Conservation (phyloP, 1,140 invertebrate genomes). For the Pseudomyrmex cubaensis region DNA sequence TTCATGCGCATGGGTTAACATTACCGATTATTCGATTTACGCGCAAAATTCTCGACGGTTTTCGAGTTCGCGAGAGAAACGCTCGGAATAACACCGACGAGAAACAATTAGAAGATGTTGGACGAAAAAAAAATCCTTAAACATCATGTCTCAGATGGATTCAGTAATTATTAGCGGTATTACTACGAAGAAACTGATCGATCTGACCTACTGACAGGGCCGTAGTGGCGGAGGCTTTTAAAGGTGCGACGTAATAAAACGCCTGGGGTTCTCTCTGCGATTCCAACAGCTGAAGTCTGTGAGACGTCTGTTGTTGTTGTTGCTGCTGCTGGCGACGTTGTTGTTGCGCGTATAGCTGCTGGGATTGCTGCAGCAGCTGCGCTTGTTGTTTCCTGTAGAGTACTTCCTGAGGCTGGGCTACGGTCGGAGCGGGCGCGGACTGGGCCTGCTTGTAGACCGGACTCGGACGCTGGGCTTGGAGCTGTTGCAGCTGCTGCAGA, state of each 20-base stretch:
- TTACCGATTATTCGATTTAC: neutral
- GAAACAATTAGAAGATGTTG: neutral
- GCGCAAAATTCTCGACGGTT: slow-evolving; percentile 16
- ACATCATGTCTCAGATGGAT: slow-evolving; percentile 1
- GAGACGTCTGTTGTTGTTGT: slow-evolving; percentile 77
- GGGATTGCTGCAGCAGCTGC: slow-evolving; percentile 89
- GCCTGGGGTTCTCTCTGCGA: slow-evolving; percentile 84
- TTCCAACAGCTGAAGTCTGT: slow-evolving; percentile 82
- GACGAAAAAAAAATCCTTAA: neutral
- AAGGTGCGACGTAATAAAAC: slow-evolving; percentile 88
- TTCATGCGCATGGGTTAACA: slow-evolving; percentile 24
- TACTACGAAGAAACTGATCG: slow-evolving; percentile 91
- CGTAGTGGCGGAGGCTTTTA: slow-evolving; percentile 59
- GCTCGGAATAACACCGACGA: slow-evolving; percentile 30
- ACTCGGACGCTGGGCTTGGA: slow-evolving; percentile 69
- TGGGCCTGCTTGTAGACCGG: slow-evolving; percentile 79
- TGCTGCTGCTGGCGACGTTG: slow-evolving; percentile 87
- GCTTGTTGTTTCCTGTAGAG: slow-evolving; percentile 90
- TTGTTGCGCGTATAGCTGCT: slow-evolving; percentile 90
- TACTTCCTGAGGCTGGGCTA: slow-evolving; percentile 86
- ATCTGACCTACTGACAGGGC: slow-evolving; percentile 88
- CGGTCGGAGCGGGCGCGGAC: slow-evolving; percentile 73
- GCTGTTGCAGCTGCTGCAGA: slow-evolving; percentile 73
- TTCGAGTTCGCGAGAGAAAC: neutral
- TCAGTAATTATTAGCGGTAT: slow-evolving; percentile 60